phyloP scores from a whole-genome alignment of 2,113 vertebrate genomes.

The Stigmatopora nigra region DNA sequence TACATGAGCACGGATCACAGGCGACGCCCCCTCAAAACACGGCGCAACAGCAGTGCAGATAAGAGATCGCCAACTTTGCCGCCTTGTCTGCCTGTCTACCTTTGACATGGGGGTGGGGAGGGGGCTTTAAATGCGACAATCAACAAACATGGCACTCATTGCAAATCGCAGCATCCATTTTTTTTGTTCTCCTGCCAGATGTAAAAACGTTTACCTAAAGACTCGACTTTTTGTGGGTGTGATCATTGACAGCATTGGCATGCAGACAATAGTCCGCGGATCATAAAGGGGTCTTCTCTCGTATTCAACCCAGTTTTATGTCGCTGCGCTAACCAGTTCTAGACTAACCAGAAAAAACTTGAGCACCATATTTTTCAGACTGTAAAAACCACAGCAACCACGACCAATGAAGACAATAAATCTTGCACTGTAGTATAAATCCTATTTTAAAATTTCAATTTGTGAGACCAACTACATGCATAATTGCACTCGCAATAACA shows the following conservation, averaged over 20 bases:
- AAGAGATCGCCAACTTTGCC: conserved; percentile 50
- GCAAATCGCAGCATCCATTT: conserved; percentile 42
- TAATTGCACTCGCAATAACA: too few species aligned
- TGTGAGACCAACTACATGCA: too few species aligned
- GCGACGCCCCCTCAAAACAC: conserved; percentile 64
- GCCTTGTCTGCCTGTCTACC: conserved; percentile 51
- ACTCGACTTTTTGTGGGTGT: conserved; percentile 33
- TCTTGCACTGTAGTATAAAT: too few species aligned
- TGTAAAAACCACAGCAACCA: too few species aligned
- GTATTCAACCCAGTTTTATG: too few species aligned
- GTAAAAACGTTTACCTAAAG: conserved; percentile 39
- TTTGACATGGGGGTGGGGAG: conserved; percentile 36
- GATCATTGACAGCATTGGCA: conserved; percentile 14
- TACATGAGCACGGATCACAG: conserved; percentile 67
- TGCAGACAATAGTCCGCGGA: neutral
- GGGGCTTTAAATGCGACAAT: conserved; percentile 43
- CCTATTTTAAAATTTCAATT: too few species aligned
- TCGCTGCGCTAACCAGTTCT: too few species aligned
- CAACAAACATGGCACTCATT: conserved; percentile 44
- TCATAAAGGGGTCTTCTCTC: neutral
- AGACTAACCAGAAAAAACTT: too few species aligned
- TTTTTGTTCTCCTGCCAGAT: conserved; percentile 32
- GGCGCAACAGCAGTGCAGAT: conserved; percentile 54
- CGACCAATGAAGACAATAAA: too few species aligned
- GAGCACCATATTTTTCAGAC: too few species aligned